Conservation (phyloP, 2,113 vertebrate genomes). For the Garra rufa region DNA sequence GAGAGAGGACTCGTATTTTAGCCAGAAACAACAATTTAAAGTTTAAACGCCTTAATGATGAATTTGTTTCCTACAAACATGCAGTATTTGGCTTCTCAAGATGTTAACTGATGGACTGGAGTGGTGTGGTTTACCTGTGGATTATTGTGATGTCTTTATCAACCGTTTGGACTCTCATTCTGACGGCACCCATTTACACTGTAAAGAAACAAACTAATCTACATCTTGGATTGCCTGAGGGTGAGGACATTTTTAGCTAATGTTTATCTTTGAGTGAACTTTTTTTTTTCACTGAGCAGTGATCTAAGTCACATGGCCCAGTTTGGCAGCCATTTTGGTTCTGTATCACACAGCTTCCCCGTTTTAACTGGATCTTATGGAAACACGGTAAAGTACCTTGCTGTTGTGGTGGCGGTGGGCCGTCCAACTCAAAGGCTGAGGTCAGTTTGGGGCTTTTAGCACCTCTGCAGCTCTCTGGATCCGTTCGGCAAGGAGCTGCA, state of each 20-base stretch:
- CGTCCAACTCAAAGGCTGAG: constrained; percentile 19
- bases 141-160: too few relatives aligned
- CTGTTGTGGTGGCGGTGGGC: not conserved
- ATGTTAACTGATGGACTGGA: too few relatives aligned
- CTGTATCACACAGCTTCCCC: constrained; percentile 2
- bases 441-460: constrained; percentile 54
- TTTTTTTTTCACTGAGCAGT: not conserved
- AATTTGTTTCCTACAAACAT: too few relatives aligned
- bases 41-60: too few relatives aligned
- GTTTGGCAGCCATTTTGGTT: not conserved
- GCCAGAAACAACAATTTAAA: too few relatives aligned
- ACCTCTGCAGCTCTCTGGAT: constrained; percentile 52
- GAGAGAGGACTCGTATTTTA: too few relatives aligned
- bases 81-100: too few relatives aligned
- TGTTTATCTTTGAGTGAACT: not conserved
- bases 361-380: constrained; percentile 6
- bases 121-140: too few relatives aligned
- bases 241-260: too few relatives aligned
- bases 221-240: too few relatives aligned
- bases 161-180: too few relatives aligned
- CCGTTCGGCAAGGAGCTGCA: constrained; percentile 42
- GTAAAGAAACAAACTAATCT: not conserved
- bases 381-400: not conserved
- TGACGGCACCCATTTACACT: too few relatives aligned
- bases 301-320: not conserved